Conservation (phyloP, 2,888 invertebrate genomes). For the Cheilosia vulpina region DNA sequence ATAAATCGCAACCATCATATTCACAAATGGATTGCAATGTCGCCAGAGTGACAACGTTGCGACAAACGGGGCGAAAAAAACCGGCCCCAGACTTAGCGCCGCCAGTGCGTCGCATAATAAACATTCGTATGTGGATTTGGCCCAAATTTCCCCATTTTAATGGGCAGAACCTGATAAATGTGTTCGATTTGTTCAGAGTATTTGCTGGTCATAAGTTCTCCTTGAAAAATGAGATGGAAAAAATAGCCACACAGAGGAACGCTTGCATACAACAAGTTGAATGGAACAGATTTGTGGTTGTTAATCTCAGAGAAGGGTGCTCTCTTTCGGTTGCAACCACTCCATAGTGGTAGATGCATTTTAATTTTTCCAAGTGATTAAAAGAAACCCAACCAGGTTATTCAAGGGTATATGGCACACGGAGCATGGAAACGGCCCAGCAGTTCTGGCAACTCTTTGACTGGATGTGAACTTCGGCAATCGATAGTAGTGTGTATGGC, state of each 20-base stretch:
- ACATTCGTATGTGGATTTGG: constrained; percentile 39
- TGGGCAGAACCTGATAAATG: constrained; percentile 42
- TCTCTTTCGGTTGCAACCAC: constrained; percentile 3
- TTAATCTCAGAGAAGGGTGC: not conserved
- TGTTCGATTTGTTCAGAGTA: constrained; percentile 45
- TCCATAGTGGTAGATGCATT: constrained; percentile 25
- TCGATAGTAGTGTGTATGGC: constrained; percentile 38
- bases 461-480: constrained; percentile 29
- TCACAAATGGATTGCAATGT: constrained; percentile 35
- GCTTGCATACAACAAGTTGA: constrained; percentile 45
- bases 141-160: constrained; percentile 42
- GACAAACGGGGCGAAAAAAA: constrained; percentile 39
- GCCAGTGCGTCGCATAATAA: constrained; percentile 64
- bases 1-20: constrained; percentile 16
- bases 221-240: constrained; percentile 15
- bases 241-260: constrained; percentile 16
- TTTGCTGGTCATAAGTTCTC: constrained; percentile 18
- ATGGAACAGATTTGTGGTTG: constrained; percentile 40
- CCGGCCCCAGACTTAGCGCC: constrained; percentile 47
- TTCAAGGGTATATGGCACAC: constrained; percentile 49
- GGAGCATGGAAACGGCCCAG: constrained; percentile 11
- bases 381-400: constrained; percentile 19
- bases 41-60: constrained; percentile 35
- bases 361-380: constrained; percentile 50
- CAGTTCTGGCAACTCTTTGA: constrained; percentile 49